These are phyloP conservation scores for Popillia japonica DNA, from an alignment of 1,140 invertebrate genomes.

Conservation along the genomic window DNA sequence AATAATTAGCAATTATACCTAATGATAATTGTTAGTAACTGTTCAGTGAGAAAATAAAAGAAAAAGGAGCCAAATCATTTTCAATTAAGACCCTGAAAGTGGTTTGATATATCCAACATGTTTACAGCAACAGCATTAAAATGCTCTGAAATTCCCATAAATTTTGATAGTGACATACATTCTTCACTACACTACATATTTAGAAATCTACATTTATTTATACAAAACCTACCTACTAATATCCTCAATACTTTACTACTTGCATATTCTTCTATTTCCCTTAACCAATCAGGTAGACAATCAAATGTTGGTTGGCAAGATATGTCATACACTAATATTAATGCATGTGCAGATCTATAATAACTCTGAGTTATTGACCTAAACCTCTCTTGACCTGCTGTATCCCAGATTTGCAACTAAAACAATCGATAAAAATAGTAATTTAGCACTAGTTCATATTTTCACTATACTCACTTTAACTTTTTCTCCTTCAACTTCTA, in stretches of 20 bases:
- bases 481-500: slow-evolving; percentile 98
- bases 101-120: too few species aligned
- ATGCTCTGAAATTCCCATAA: too few species aligned
- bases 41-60: too few species aligned
- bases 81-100: too few species aligned
- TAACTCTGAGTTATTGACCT: slow-evolving; percentile 98
- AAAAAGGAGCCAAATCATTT: too few species aligned
- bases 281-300: slow-evolving; percentile 92
- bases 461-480: slow-evolving; percentile 80
- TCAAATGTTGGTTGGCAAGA: slow-evolving; percentile 97
- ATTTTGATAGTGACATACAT: too few species aligned
- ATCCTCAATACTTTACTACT: slow-evolving; percentile 93
- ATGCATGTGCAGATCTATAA: slow-evolving; percentile 95
- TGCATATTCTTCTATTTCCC: slow-evolving; percentile 97
- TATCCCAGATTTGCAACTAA: slow-evolving; percentile 98
- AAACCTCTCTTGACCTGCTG: slow-evolving; percentile 96
- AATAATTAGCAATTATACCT: too few species aligned
- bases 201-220: not conserved
- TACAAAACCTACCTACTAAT: slow-evolving; percentile 77
- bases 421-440: slow-evolving; percentile 47
- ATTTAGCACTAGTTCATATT: not conserved
- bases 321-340: slow-evolving; percentile 98
- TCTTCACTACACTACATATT: too few species aligned
- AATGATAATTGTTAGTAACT: too few species aligned
- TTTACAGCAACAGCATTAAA: too few species aligned